Base-by-base conservation (phyloP, 2,113 vertebrate species). In the Prunella fulvescens region DNA sequence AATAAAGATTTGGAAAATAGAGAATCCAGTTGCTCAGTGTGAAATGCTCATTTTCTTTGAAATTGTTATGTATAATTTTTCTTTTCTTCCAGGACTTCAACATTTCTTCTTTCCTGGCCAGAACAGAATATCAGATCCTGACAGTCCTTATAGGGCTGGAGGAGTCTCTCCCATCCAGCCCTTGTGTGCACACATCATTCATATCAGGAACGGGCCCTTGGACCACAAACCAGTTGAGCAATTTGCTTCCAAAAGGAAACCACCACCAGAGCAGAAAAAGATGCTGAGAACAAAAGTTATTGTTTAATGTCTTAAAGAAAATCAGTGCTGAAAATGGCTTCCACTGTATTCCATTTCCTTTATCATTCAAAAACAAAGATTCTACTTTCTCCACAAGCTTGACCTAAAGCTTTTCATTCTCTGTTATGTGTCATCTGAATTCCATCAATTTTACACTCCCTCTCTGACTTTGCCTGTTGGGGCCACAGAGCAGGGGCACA, bases 231-330 rank as follows among this genome's bases (percentile, higher is more conserved):
- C 56, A 51, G 51, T 18, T 78, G 44, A 94, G 69, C 26, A 84
- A 84, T 88, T 92, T 81, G 3, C 39, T 96, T 88, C 82, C 72
- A 88, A 86, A 86, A 92, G n/a, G 69, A 91, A 96, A 91, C 76
- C 83, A 83, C 60, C 67, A 86, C 44, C 35, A 88, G 80, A 94
- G 72, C 40, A 95, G 88, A 95, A 96, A 95, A 93, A 93, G 80
- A 97, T 92, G 72, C 81, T 0, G 24, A 78, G 92, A 96, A 94
- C 76, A 95, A 96, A 96, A 93, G 86, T 94, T 81, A 95, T 90
- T 95, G 72, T 95, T 94, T 93, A 86, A 86, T 88, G 56, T 78
- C 88, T 91, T 93, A 84, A 93, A 93, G 86, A 54, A 94, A 88
- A 95, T 90, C 72, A 60, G 67, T 74, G 91, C 62, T 94, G 88